Conservation (phyloP, 2,113 vertebrate genomes). For the Gymnarchus niloticus region DNA sequence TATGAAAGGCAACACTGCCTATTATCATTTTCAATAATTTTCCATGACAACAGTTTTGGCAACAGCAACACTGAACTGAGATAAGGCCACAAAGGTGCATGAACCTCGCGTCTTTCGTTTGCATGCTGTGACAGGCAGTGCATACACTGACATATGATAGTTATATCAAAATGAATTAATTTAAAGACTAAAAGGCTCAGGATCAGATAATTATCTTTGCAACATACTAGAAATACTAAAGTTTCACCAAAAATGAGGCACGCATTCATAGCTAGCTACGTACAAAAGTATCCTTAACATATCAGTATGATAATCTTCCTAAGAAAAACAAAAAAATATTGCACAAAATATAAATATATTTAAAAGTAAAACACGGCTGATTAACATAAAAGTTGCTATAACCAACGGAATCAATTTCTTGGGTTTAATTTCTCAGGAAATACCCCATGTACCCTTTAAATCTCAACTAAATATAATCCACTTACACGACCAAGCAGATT, state of each 20-base stretch:
- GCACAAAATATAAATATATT: not conserved
- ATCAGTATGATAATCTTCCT: not conserved
- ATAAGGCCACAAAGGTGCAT: not conserved
- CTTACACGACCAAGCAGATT: not conserved
- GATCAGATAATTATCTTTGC: not conserved
- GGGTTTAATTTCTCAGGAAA: constrained; percentile 8
- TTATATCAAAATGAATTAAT: not conserved
- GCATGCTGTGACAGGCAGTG: not conserved
- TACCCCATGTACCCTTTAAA: constrained; percentile 2
- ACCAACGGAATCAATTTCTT: not conserved
- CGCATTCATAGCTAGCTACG: too few species aligned
- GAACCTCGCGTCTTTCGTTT: not conserved
- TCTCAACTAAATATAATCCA: constrained; percentile 20
- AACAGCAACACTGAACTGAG: not conserved
- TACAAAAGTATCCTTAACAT: too few species aligned
- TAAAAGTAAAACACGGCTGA: not conserved
- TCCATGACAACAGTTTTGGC: not conserved
- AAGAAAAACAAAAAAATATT: not conserved
- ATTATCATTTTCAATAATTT: constrained; percentile 5
- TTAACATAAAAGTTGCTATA: not conserved
- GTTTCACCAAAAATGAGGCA: too few species aligned
- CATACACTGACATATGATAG: not conserved
- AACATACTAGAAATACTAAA: too few species aligned
- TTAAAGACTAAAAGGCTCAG: not conserved
- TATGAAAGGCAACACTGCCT: not conserved